Evolutionary conservation across 92 coral and sea anemone species (phyloP).

Genomic region (Heteractis magnifica): DNA sequence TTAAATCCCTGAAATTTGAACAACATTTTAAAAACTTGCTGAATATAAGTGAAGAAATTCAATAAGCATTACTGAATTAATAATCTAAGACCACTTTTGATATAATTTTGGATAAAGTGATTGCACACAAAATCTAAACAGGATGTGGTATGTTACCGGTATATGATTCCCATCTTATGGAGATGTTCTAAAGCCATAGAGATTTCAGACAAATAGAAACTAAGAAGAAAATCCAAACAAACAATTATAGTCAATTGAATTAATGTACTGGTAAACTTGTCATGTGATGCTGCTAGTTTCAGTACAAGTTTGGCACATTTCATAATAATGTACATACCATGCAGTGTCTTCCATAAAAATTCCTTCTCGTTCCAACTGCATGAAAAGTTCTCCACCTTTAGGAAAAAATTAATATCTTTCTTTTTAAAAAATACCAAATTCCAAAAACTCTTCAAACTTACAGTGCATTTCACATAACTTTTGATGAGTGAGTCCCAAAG

Average conservation of each 20-base stretch:
- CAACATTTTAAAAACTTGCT: background rate
- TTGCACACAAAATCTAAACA: too few relatives aligned
- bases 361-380: slow-evolving; percentile 98
- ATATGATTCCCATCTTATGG: slow-evolving; percentile 93
- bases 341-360: slow-evolving; percentile 99
- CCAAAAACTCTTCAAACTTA: background rate
- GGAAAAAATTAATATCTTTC: background rate
- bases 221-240: slow-evolving; percentile 18
- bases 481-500: too few relatives aligned
- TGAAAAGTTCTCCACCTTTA: slow-evolving; percentile 94
- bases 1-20: slow-evolving; percentile 73
- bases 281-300: background rate
- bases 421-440: background rate
- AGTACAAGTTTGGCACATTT: too few relatives aligned
- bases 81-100: too few relatives aligned
- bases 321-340: slow-evolving; percentile 42
- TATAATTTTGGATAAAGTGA: too few relatives aligned
- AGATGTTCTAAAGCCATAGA: slow-evolving; percentile 93
- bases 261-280: background rate
- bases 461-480: background rate
- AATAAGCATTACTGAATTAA: too few relatives aligned
- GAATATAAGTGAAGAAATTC: background rate
- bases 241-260: background rate
- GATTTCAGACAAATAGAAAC: slow-evolving; percentile 94
- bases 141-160: slow-evolving; percentile 50